These are phyloP conservation scores for Urocynchramus pylzowi DNA, from an alignment of 2,113 vertebrate species.

Conservation along the genomic window DNA sequence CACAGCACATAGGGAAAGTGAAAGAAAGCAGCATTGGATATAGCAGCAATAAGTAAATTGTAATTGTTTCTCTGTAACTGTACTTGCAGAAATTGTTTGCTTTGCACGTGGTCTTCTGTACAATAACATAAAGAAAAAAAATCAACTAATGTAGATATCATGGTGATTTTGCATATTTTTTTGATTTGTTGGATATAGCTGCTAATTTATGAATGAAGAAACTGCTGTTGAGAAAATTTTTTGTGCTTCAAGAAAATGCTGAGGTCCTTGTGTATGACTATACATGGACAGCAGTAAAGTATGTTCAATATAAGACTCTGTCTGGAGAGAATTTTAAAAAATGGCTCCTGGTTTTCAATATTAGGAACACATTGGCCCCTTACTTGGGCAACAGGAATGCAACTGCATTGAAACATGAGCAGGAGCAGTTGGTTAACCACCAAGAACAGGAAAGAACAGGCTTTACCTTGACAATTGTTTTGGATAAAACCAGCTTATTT, in stretches of 20 bases:
- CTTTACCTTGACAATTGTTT: slow-evolving; percentile 51
- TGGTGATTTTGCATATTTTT: neutral
- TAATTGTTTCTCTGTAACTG: slow-evolving; percentile 80
- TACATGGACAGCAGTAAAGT: slow-evolving; percentile 1
- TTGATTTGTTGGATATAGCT: neutral
- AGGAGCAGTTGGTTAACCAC: slow-evolving; percentile 13
- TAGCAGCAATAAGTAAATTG: slow-evolving; percentile 88
- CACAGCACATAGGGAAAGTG: slow-evolving; percentile 48
- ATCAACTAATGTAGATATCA: slow-evolving; percentile 41
- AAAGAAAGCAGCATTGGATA: slow-evolving; percentile 75
- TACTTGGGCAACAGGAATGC: slow-evolving; percentile 7
- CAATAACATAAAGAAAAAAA: slow-evolving; percentile 39
- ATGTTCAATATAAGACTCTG: neutral
- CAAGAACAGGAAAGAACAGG: slow-evolving; percentile 36
- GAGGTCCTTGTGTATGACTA: neutral
- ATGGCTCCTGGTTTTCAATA: neutral
- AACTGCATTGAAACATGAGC: neutral
- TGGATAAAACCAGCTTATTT: slow-evolving; percentile 44
- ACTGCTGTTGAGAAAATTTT: neutral
- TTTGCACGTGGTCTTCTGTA: slow-evolving; percentile 63
- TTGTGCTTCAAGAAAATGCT: slow-evolving; percentile 19
- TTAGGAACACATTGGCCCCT: neutral
- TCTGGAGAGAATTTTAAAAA: neutral
- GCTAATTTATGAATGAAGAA: slow-evolving; percentile 25
- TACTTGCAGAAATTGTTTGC: slow-evolving; percentile 75